phyloP scores from a whole-genome alignment of 2,797 vertebrate species.

The Sebastes nivosus region DNA sequence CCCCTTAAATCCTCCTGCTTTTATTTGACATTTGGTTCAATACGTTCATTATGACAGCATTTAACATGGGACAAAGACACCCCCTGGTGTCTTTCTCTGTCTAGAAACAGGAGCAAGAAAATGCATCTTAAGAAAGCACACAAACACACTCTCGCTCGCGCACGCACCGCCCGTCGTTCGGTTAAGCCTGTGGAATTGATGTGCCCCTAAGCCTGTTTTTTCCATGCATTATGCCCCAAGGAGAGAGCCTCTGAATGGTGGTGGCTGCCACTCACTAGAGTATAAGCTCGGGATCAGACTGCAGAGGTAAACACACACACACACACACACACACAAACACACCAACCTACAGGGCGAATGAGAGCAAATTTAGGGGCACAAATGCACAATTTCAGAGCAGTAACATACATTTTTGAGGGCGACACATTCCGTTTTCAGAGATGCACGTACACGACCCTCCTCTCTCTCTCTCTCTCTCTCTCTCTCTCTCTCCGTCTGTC shows the following conservation, averaged over 20 bases:
- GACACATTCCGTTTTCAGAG: conserved; percentile 6
- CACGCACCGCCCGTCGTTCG: conserved; percentile 13
- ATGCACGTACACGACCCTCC: background rate
- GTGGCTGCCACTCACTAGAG: conserved; percentile 65
- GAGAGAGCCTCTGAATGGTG: conserved; percentile 63
- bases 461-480: background rate
- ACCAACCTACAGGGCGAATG: background rate
- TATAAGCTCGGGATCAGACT: conserved; percentile 73
- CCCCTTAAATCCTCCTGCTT: conserved; percentile 66
- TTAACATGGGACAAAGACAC: conserved; percentile 57
- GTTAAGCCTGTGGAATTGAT: conserved; percentile 77
- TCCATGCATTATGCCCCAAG: conserved; percentile 73
- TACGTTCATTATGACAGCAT: conserved; percentile 70
- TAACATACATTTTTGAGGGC: conserved; percentile 29
- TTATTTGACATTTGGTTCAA: conserved; percentile 74
- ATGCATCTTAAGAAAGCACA: conserved; percentile 31
- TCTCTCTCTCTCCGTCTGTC: background rate
- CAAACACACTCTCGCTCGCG: background rate
- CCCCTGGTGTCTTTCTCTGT: conserved; percentile 11
- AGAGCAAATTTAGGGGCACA: conserved; percentile 37
- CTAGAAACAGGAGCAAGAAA: conserved; percentile 52
- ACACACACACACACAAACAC: background rate
- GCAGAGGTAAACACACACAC: conserved; percentile 54
- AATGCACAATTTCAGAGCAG: conserved; percentile 46
- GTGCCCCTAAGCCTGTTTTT: conserved; percentile 73